Percentiles rank a stretch among this genome's conserved stretches.
Conservation (phyloP, 2,113 vertebrate genomes). For the Peromyscus leucopus region DNA sequence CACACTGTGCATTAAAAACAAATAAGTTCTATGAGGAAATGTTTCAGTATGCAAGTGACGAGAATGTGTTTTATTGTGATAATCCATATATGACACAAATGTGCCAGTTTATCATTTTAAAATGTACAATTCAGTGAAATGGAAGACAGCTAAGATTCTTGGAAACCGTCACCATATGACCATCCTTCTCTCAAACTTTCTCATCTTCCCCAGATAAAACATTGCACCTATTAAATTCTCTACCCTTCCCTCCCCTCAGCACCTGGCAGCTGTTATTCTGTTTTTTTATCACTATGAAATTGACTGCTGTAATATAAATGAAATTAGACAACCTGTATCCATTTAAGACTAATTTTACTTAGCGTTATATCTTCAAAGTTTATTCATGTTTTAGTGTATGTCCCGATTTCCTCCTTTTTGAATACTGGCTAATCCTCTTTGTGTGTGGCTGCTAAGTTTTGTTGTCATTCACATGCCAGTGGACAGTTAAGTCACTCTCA, state of each 20-base stretch:
- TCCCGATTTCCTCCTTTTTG: neutral
- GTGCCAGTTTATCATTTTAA: neutral
- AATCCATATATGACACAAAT: neutral
- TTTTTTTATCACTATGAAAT: neutral
- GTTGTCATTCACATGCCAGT: neutral
- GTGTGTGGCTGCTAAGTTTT: neutral
- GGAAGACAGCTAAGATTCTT: neutral
- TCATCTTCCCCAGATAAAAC: neutral
- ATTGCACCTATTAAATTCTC: neutral
- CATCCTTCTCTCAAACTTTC: neutral
- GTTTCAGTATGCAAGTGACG: neutral
- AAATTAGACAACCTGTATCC: neutral
- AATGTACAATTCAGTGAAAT: neutral
- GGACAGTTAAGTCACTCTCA: neutral
- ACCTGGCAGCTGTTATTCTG: neutral
- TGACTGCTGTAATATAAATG: neutral
- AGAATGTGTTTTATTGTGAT: neutral
- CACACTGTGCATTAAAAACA: neutral
- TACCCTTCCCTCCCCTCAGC: neutral
- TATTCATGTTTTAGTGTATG: neutral
- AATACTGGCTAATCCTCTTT: neutral
- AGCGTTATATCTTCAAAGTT: neutral
- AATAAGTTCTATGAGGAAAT: neutral
- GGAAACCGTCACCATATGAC: too few species aligned
- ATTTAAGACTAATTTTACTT: neutral